These are phyloP conservation scores for Drepana arcuata DNA, from an alignment of 1,140 invertebrate species.

Conservation along the genomic window DNA sequence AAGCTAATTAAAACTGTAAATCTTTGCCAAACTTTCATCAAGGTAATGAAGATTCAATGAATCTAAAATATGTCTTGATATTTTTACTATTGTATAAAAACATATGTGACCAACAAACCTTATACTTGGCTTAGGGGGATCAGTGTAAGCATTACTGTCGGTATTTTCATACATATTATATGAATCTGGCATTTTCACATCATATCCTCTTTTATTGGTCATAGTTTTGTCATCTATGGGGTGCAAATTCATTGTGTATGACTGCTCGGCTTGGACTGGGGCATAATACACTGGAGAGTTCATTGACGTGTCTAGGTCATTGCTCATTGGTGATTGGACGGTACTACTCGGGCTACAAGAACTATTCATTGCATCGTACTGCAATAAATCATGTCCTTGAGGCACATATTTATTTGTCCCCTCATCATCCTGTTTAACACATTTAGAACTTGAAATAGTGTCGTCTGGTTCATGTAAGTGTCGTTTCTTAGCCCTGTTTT, in stretches of 20 bases:
- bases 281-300: slow-evolving; percentile 39
- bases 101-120: no score
- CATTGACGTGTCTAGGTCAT: slow-evolving; percentile 44
- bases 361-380: slow-evolving; percentile 57
- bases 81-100: no score
- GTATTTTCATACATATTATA: slow-evolving; percentile 42
- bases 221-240: slow-evolving; percentile 51
- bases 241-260: slow-evolving; percentile 42
- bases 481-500: slow-evolving; percentile 85
- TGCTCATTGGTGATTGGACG: slow-evolving; percentile 41
- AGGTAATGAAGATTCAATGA: no score
- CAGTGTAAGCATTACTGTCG: slow-evolving; percentile 37
- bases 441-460: slow-evolving; percentile 58
- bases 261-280: slow-evolving; percentile 27
- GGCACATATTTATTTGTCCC: slow-evolving; percentile 16
- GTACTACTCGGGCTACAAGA: slow-evolving; percentile 58
- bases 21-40: no score
- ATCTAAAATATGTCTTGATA: no score
- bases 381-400: slow-evolving; percentile 28
- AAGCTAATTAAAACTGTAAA: no score
- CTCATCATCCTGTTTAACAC: slow-evolving; percentile 49
- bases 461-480: slow-evolving; percentile 43
- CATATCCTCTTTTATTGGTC: slow-evolving; percentile 36
- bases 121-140: slow-evolving; percentile 47
- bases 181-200: slow-evolving; percentile 32